phyloP scores from a whole-genome alignment of 2,888 invertebrate species.

The Cryptocephalus primarius region DNA sequence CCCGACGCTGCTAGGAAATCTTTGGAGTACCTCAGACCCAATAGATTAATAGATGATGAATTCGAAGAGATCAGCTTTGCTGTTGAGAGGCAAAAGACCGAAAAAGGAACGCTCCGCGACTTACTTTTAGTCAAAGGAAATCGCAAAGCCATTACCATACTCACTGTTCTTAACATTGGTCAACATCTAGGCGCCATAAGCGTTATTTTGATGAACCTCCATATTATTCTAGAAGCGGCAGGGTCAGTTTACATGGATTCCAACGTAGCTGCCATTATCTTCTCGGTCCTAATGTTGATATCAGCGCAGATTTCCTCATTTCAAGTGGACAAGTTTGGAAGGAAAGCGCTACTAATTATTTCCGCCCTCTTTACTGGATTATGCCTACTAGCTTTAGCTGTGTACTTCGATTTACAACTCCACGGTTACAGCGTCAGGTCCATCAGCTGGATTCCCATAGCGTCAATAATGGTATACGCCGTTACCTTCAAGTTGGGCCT shows the following conservation, averaged over 20 bases:
- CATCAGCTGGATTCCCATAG: constrained; percentile 33
- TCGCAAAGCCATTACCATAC: constrained; percentile 30
- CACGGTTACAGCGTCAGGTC: constrained; percentile 19
- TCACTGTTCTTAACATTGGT: constrained; percentile 31
- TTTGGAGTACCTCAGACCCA: constrained; percentile 22
- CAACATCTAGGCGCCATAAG: constrained; percentile 35
- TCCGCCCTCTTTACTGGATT: constrained; percentile 30
- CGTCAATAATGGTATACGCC: constrained; percentile 32
- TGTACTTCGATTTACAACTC: constrained; percentile 31
- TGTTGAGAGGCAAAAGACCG: constrained; percentile 26
- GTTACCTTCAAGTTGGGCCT: constrained; percentile 31
- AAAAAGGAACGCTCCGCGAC: constrained; percentile 30
- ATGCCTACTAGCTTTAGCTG: constrained; percentile 26
- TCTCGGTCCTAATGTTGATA: constrained; percentile 30
- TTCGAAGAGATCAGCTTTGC: constrained; percentile 27
- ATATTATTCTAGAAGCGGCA: constrained; percentile 30
- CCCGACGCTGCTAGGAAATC: constrained; percentile 25
- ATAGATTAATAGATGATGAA: constrained; percentile 25
- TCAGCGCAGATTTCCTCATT: constrained; percentile 27
- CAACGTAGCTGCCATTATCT: constrained; percentile 29
- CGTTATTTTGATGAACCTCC: constrained; percentile 36
- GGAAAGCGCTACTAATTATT: constrained; percentile 27
- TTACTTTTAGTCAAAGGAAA: constrained; percentile 30
- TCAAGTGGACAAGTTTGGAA: constrained; percentile 32
- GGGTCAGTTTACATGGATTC: constrained; percentile 27